phyloP scores from a whole-genome alignment of 2,797 vertebrate species.

The Scyliorhinus canicula region DNA sequence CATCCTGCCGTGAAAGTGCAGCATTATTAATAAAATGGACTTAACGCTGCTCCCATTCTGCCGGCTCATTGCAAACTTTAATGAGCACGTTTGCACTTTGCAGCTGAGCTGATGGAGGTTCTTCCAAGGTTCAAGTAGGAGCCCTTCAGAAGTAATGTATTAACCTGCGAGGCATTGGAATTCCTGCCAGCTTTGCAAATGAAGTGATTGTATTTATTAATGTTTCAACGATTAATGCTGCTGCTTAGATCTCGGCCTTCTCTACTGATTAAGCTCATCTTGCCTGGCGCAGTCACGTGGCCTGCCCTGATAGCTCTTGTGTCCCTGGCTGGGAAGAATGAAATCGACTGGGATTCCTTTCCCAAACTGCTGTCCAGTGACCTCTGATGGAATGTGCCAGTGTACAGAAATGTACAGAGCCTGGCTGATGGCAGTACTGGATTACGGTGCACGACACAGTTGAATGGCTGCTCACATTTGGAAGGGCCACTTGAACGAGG shows the following conservation, averaged over 20 bases:
- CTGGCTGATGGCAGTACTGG: not conserved
- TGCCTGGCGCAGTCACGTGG: not conserved
- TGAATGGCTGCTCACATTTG: not conserved
- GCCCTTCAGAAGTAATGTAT: slow-evolving; percentile 23
- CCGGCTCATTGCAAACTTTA: not conserved
- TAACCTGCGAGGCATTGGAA: not conserved
- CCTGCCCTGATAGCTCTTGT: not conserved
- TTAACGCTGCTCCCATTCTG: not conserved
- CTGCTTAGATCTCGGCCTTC: not conserved
- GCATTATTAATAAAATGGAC: slow-evolving; percentile 10
- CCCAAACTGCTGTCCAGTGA: not conserved
- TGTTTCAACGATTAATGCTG: not conserved
- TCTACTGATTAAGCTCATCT: not conserved
- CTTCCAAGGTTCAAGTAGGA: slow-evolving; percentile 13
- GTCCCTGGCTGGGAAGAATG: not conserved
- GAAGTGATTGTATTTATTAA: not conserved
- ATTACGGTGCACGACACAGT: not conserved
- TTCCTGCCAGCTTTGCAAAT: slow-evolving; percentile 14
- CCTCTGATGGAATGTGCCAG: not conserved
- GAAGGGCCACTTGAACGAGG: not conserved
- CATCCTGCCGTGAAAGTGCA: not conserved
- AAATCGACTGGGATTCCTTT: not conserved
- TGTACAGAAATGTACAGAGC: too few species aligned
- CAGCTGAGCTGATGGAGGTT: not conserved
- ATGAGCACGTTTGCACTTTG: slow-evolving; percentile 25